Evolutionary conservation across 1,140 invertebrate genomes (phyloP).

Genomic region (Cydia amplana): DNA sequence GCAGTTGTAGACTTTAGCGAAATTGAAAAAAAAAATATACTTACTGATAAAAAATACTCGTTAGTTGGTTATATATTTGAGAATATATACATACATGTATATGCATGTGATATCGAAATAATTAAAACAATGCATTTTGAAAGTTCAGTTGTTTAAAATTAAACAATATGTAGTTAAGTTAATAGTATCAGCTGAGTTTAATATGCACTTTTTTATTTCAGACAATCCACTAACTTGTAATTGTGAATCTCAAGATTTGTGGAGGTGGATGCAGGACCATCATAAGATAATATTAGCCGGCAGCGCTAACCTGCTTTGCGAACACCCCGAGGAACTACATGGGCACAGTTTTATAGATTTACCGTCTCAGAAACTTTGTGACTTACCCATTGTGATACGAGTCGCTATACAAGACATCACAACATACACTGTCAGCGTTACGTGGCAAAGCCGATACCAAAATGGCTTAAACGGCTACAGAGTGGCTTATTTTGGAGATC

Average conservation of each 20-base stretch:
- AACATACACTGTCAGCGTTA: conserved; percentile 91
- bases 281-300: conserved; percentile 83
- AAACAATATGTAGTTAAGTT: too few relatives aligned
- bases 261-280: conserved; percentile 94
- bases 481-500: conserved; percentile 90
- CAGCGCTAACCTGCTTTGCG: conserved; percentile 84
- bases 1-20: too few relatives aligned
- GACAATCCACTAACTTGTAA: conserved; percentile 91
- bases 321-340: conserved; percentile 87
- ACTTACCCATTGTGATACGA: conserved; percentile 88
- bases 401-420: conserved; percentile 93
- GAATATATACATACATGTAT: too few relatives aligned
- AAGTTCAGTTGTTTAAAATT: too few relatives aligned
- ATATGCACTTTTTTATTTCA: conserved; percentile 68
- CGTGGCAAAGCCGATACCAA: conserved; percentile 94
- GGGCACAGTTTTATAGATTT: conserved; percentile 88
- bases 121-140: too few relatives aligned
- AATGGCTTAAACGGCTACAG: conserved; percentile 91
- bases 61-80: too few relatives aligned
- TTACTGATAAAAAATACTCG: too few relatives aligned
- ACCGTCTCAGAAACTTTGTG: conserved; percentile 89
- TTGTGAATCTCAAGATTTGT: conserved; percentile 91
- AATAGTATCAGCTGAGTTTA: too few relatives aligned
- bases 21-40: too few relatives aligned
- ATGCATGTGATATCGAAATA: too few relatives aligned